These are phyloP conservation scores for Perca schrenkii DNA, from an alignment of 2,113 vertebrate species.

Conservation along the genomic window DNA sequence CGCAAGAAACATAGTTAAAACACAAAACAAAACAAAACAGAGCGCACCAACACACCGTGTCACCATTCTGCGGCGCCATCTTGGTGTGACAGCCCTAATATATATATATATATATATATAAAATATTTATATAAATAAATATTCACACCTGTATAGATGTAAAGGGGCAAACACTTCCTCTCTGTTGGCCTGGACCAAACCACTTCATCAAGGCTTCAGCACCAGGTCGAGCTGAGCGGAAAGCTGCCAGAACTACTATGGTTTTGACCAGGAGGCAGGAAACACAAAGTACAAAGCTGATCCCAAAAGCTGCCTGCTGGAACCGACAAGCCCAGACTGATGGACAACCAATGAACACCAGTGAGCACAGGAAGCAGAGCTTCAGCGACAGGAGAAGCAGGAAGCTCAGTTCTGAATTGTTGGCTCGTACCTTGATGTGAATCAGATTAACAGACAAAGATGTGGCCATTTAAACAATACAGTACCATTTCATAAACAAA, in stretches of 20 bases:
- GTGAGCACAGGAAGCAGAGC: constrained; percentile 83
- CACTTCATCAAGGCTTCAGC: constrained; percentile 73
- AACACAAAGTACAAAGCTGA: constrained; percentile 83
- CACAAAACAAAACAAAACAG: too few relatives aligned
- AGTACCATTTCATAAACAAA: too few relatives aligned
- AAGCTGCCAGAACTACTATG: constrained; percentile 82
- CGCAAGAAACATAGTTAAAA: too few relatives aligned
- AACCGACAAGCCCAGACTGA: constrained; percentile 79
- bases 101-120: too few relatives aligned
- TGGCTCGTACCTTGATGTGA: constrained; percentile 80
- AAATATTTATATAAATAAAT: too few relatives aligned
- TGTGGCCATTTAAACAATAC: too few relatives aligned
- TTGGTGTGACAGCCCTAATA: too few relatives aligned
- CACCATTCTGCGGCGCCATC: too few relatives aligned
- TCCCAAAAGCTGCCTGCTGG: constrained; percentile 83
- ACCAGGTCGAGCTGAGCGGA: constrained; percentile 76
- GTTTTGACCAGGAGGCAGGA: constrained; percentile 84
- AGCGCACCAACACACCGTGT: too few relatives aligned
- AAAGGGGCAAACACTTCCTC: constrained; percentile 78
- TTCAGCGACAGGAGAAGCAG: constrained; percentile 81
- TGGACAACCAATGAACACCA: constrained; percentile 83
- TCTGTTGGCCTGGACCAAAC: constrained; percentile 81
- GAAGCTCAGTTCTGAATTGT: constrained; percentile 86
- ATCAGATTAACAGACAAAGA: not conserved
- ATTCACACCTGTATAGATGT: too few relatives aligned